Base-by-base conservation (phyloP, 23 tunicate species). In the Ciona savignyi region DNA sequence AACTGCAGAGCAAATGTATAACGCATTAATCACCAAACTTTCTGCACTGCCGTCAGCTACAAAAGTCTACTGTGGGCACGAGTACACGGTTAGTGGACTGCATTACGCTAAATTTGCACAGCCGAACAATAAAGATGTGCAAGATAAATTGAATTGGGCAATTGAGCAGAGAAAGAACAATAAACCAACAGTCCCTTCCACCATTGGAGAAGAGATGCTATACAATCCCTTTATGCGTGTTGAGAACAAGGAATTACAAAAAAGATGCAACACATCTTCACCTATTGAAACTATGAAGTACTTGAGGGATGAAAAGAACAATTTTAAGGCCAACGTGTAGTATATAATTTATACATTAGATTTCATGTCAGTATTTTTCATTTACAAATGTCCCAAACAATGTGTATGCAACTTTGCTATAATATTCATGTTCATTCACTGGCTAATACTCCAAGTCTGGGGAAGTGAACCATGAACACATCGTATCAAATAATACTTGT, bases 181-280 rank as follows among this genome's bases (percentile, higher is more conserved):
- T 62, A 28, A 56, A 15, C 85, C 98, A 4, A 82, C 88, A 1
- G 70, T 85, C 25, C 92, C 86, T 22, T 93, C 98, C 22, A 86
- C 93, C 4, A 85, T 93, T 34, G 85, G 72, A 6, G 98, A 86
- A 11, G 98, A 93, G 51, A 29, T 81, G 30, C 22, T 48, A 26
- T 85, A 34, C 75, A 93, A 93, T 78, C 98, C 98, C 20, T 93
- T 93, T 62, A 81, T 93, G 93, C 65, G 98, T 32, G 97, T 91
- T 20, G 49, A 91, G 34, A 70, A 35, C 0, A 0, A 31, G 29
- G 4, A 24, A 25, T 4, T 89, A 32, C 88, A 82, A 56, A 56
- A 66, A 31, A 24, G 85, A 21, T 81, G 93, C 30, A 49, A 63
- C 2, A 80, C 91, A 35, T 24, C 70, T 1, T 33, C 75, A 51